These are phyloP conservation scores for Drosophila mayri DNA, from an alignment of 1,140 invertebrate genomes.

Conservation along the genomic window DNA sequence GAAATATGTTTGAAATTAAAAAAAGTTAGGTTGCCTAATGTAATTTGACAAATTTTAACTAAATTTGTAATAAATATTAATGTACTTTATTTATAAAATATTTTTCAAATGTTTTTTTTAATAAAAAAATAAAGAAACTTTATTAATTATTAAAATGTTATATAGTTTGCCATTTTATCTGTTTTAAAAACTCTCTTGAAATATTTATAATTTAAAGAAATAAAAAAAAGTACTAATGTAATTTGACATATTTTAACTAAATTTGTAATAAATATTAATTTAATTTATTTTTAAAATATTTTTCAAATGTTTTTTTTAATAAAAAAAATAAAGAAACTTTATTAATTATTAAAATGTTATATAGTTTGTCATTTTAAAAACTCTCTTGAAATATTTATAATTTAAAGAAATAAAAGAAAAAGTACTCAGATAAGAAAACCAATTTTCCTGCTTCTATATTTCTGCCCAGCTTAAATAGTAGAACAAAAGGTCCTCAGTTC, in stretches of 20 bases:
- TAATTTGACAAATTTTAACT: background rate
- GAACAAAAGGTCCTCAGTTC: conserved; percentile 19
- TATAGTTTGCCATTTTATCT: background rate
- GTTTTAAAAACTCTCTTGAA: background rate
- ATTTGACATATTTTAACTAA: background rate
- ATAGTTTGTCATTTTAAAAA: background rate
- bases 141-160: too few species aligned
- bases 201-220: background rate
- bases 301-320: background rate
- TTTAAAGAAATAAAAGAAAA: background rate
- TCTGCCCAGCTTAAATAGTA: background rate
- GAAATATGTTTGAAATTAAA: background rate
- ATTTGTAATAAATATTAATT: background rate
- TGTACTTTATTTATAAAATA: background rate
- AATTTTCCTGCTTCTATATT: background rate
- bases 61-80: background rate
- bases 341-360: too few species aligned
- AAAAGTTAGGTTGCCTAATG: background rate
- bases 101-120: background rate
- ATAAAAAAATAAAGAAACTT: background rate
- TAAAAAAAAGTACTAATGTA: background rate
- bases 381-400: background rate
- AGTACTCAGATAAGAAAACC: background rate
- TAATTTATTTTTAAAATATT: background rate
- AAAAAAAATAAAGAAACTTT: background rate